A percentile compares a stretch with the other conserved stretches of the same genome.
Evolutionary conservation across 2,797 vertebrate species (phyloP).

Genomic region (Ispidina lecontei): DNA sequence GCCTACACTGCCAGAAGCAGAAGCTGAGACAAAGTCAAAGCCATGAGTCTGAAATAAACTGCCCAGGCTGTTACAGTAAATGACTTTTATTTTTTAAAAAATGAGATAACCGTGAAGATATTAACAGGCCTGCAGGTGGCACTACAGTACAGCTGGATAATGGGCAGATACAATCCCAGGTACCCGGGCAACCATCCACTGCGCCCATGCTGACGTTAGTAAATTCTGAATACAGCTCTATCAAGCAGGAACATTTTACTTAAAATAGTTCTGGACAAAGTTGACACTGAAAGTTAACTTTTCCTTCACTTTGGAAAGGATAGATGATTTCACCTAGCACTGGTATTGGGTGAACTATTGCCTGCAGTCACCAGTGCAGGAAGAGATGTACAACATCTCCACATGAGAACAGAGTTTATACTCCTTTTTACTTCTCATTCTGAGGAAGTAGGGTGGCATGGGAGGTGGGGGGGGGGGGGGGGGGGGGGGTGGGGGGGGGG

Average conservation of each 20-base stretch:
- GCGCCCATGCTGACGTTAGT: conserved; percentile 76
- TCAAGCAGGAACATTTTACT: conserved; percentile 78
- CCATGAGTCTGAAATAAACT: background rate
- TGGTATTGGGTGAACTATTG: conserved; percentile 70
- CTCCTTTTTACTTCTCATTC: conserved; percentile 70
- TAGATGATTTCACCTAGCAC: conserved; percentile 71
- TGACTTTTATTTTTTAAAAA: conserved; percentile 84
- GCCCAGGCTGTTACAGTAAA: conserved; percentile 81
- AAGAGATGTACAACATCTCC: conserved; percentile 75
- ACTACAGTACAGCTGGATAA: conserved; percentile 83
- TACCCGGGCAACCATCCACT: conserved; percentile 78
- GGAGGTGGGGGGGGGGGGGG: background rate
- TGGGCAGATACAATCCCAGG: conserved; percentile 78
- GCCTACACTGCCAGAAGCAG: background rate
- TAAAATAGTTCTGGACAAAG: conserved; percentile 81
- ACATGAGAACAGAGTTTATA: conserved; percentile 54
- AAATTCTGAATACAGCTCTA: conserved; percentile 81
- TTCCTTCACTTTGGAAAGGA: conserved; percentile 71
- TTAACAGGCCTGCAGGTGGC: conserved; percentile 85
- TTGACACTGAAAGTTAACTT: conserved; percentile 75
- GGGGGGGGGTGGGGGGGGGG: no score
- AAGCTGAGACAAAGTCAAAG: background rate
- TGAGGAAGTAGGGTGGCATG: conserved; percentile 38
- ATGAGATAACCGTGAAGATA: conserved; percentile 84
- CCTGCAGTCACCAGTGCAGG: conserved; percentile 72